phyloP scores from a whole-genome alignment of 2,888 invertebrate genomes.

The Synanthedon myopaeformis region DNA sequence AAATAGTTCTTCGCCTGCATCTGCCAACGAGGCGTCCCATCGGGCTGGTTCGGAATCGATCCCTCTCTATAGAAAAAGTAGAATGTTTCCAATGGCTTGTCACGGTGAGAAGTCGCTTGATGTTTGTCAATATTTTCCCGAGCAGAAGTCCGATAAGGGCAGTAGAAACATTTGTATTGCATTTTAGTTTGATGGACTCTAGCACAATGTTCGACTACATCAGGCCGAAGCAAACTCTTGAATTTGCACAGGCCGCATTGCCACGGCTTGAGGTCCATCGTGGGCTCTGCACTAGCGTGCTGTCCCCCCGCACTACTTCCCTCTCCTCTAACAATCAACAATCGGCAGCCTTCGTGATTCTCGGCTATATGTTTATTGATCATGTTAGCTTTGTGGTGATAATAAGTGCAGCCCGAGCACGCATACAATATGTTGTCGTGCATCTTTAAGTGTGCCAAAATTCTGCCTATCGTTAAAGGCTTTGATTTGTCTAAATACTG shows the following conservation, averaged over 20 bases:
- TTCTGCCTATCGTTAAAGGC: slow-evolving; percentile 69
- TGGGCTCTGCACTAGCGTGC: slow-evolving; percentile 21
- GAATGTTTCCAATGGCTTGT: slow-evolving; percentile 39
- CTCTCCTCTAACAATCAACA: slow-evolving; percentile 45
- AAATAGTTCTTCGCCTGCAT: slow-evolving; percentile 30
- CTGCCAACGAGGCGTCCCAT: slow-evolving; percentile 43
- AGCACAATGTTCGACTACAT: slow-evolving; percentile 71
- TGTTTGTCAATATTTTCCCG: slow-evolving; percentile 72
- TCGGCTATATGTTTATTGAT: slow-evolving; percentile 77
- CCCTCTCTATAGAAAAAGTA: slow-evolving; percentile 69
- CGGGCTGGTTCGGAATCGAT: slow-evolving; percentile 30
- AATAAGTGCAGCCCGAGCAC: slow-evolving; percentile 76
- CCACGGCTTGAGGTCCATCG: slow-evolving; percentile 74
- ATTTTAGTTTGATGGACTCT: slow-evolving; percentile 73
- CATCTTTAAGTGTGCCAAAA: slow-evolving; percentile 79
- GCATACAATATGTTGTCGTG: slow-evolving; percentile 80
- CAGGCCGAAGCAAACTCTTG: slow-evolving; percentile 69
- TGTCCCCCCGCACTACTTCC: slow-evolving; percentile 14
- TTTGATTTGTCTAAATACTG: slow-evolving; percentile 55
- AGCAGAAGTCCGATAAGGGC: slow-evolving; percentile 67
- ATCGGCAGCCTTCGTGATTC: slow-evolving; percentile 62
- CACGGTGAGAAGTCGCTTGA: slow-evolving; percentile 69
- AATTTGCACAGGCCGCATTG: slow-evolving; percentile 77
- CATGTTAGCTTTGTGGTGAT: slow-evolving; percentile 73
- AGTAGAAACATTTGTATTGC: slow-evolving; percentile 79